Base-by-base conservation (phyloP, 2,797 vertebrate genomes). In the Gambelia wislizenii region DNA sequence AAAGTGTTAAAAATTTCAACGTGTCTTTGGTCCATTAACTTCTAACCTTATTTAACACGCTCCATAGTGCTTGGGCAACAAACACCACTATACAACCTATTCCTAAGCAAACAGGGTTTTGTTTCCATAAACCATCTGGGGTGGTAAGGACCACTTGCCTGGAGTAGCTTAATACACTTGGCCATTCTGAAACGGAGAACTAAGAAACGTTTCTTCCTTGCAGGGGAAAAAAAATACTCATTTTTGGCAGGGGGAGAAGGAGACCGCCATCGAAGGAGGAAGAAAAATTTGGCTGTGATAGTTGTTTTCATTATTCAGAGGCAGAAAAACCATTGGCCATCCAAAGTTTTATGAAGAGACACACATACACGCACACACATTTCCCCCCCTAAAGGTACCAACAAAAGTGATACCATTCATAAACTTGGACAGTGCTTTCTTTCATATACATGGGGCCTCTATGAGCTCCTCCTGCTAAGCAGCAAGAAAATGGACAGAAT, bases 401-500 rank as follows among this genome's bases (percentile, higher is more conserved):
- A 91, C 94, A 95, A 96, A 97, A 95, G 94, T 87, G 95, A 97
- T 95, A 93, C 94, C 94, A 95, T 97, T 96, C 96, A 97, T 95
- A 97, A 83, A 96, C 89, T 75, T 95, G 96, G 97, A 97, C 97
- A 97, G 96, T 96, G 94, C 93, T 94, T 92, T 95, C 97, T 97
- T 97, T 97, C 96, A 97, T 95, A 97, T 52, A 52, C 78, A 42
- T 96, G 95, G 89, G 89, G 95, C 95, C 96, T 96, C 94, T 93
- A 25, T 79, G 56, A 95, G 95, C 22, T 52, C 44, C 95, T 75
- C 96, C 95, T 95, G 94, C 94, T 91, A 93, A 96, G 96, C 95
- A 96, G 96, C 94, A 96, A 97, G 95, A 97, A 97, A 97, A 97
- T 96, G 96, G 97, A 87, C 95, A 96, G 96, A 97, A 97, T 97